Conservation (phyloP, 2,797 vertebrate genomes). For the Urophycis tenuis region DNA sequence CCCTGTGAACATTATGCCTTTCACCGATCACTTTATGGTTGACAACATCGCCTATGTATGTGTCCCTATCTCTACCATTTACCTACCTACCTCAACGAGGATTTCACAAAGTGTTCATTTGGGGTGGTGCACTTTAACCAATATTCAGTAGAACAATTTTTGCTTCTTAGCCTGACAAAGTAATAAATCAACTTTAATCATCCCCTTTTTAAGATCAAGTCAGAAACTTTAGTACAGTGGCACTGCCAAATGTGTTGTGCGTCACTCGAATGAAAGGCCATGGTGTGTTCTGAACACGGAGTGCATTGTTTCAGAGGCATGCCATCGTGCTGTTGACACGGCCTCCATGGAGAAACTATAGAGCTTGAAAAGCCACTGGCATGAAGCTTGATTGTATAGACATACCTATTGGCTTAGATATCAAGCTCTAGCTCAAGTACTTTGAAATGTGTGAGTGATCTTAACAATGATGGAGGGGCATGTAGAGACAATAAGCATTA, state of each 20-base stretch:
- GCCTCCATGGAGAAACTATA: neutral
- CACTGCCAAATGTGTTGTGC: neutral
- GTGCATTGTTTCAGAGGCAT: neutral
- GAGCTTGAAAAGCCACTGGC: neutral
- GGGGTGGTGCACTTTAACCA: neutral
- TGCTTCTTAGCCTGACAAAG: neutral
- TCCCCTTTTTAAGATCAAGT: neutral
- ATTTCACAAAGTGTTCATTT: neutral
- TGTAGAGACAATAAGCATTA: neutral
- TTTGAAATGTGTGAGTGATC: neutral
- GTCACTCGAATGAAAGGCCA: neutral
- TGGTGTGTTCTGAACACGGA: neutral
- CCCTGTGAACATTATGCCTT: too few relatives aligned
- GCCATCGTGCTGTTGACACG: neutral
- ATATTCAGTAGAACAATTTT: neutral
- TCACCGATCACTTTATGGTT: too few relatives aligned
- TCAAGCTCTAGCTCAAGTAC: neutral
- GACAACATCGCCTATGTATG: too few relatives aligned
- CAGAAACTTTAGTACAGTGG: neutral
- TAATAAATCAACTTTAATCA: neutral
- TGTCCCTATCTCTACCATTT: neutral
- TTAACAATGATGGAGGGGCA: neutral
- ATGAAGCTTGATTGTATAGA: neutral
- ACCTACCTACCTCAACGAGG: neutral
- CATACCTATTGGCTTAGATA: neutral